Evolutionary conservation across 2,113 vertebrate species (phyloP), one percentile per base, ranked within the genome.

Genomic region (Pseudolaguvia tuberculata): DNA sequence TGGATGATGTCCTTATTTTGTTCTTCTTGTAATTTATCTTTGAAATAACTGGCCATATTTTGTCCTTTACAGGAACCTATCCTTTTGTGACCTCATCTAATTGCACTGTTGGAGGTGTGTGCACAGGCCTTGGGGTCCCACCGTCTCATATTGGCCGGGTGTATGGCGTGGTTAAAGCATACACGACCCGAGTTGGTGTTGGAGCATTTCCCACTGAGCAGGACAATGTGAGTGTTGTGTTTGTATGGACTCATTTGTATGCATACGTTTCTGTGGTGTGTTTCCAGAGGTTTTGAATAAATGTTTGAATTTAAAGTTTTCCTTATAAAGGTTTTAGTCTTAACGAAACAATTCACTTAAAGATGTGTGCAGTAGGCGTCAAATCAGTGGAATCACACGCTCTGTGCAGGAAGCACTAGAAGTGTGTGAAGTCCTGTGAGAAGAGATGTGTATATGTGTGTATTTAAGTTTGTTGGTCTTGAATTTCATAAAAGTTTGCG

Each of bases 141-240:
- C 91, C 90, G 0, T 92, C 82, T 10, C 82, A 92, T 13, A 86
- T 93, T 0, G 91, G 91, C 21, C 83, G 90, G 2, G 91, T 93
- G 1, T 93, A 93, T 10, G 91, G 91, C 0, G 92, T 93, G 1
- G 91, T 93, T 62, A 93, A 93, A 79, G 91, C 89, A 0, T 93
- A 93, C 82, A 91, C 91, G 35, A 93, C 91, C 56, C 83, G 91
- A 2, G 91, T 93, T 31, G 92, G 92, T 1, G 91, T 92, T 0
- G 92, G 92, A 0, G 91, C 89, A 3, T 93, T 93, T 78, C 92
- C 92, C 27, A 93, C 92, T 11, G 92, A 93, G 78, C 91, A 91
- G 75, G 76, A 87, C 70, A 91, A 93, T 3, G 91, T 93, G 79
- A 91, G 92, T 81, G 5, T n/a, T n/a, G 4, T 67, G 7, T 63